Evolutionary conservation across 35 echinoderm and acorn worm species (phyloP).

Genomic region (Patiria miniata): DNA sequence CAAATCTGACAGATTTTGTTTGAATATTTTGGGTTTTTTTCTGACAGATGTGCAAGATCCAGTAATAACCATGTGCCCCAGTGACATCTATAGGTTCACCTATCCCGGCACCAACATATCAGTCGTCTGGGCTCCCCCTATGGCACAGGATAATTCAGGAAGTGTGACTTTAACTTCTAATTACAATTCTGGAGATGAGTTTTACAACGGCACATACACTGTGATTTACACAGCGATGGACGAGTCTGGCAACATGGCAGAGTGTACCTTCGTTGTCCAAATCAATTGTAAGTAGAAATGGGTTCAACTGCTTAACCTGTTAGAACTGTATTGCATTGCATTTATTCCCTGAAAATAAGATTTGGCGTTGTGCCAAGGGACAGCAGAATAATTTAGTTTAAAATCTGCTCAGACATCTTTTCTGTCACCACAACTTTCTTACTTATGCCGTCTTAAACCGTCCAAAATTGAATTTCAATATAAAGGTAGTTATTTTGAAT

Average conservation of each 20-base stretch:
- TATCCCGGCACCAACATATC: not conserved
- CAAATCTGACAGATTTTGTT: not conserved
- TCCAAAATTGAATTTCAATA: too few relatives aligned
- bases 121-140: conserved; percentile 44
- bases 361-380: too few relatives aligned
- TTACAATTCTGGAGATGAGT: conserved; percentile 9
- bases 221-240: conserved; percentile 56
- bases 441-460: too few relatives aligned
- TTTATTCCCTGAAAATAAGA: too few relatives aligned
- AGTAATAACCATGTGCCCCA: conserved; percentile 29
- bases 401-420: too few relatives aligned
- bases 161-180: conserved; percentile 42
- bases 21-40: not conserved
- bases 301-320: too few relatives aligned
- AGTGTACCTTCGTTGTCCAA: conserved; percentile 44
- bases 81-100: not conserved
- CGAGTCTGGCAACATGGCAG: conserved; percentile 8
- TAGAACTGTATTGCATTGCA: too few relatives aligned
- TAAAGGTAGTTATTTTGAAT: too few relatives aligned
- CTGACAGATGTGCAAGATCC: conserved; percentile 35
- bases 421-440: too few relatives aligned
- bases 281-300: too few relatives aligned
- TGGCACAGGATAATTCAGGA: conserved; percentile 55
- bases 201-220: conserved; percentile 24
- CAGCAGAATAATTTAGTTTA: too few relatives aligned